Evolutionary conservation across 1,140 invertebrate species (phyloP).

Genomic region (Stegodyphus dumicola): DNA sequence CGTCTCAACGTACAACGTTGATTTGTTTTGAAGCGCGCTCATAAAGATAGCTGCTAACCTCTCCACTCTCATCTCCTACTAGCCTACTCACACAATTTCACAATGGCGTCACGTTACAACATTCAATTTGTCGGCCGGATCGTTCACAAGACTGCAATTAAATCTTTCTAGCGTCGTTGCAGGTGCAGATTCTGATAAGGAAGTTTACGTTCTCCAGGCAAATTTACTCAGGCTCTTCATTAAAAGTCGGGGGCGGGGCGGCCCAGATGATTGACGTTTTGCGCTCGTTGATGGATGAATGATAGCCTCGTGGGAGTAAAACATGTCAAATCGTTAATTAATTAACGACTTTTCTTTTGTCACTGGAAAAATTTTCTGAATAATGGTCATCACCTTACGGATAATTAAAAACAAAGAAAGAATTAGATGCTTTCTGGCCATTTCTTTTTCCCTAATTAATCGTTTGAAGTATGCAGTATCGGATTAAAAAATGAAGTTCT

Average conservation of each 20-base stretch:
- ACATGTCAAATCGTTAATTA: slow-evolving; percentile 10
- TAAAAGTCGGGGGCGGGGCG: slow-evolving; percentile 14
- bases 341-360: neutral
- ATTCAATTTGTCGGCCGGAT: slow-evolving; percentile 8
- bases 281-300: slow-evolving; percentile 23
- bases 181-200: slow-evolving; percentile 26
- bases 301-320: neutral
- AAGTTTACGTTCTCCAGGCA: slow-evolving; percentile 4
- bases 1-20: too few relatives aligned
- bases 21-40: too few relatives aligned
- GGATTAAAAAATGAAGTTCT: too few relatives aligned
- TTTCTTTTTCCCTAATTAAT: too few relatives aligned
- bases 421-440: too few relatives aligned
- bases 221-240: slow-evolving; percentile 27
- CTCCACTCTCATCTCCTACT: too few relatives aligned
- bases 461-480: too few relatives aligned
- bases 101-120: slow-evolving; percentile 25
- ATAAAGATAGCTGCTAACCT: too few relatives aligned
- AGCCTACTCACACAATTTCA: neutral
- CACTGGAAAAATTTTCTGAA: too few relatives aligned
- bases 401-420: too few relatives aligned
- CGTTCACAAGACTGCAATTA: slow-evolving; percentile 11
- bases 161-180: neutral
- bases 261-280: neutral
- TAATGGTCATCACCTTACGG: too few relatives aligned